These are phyloP conservation scores for Galerucella pusilla DNA, from an alignment of 2,888 invertebrate species.

Conservation along the genomic window DNA sequence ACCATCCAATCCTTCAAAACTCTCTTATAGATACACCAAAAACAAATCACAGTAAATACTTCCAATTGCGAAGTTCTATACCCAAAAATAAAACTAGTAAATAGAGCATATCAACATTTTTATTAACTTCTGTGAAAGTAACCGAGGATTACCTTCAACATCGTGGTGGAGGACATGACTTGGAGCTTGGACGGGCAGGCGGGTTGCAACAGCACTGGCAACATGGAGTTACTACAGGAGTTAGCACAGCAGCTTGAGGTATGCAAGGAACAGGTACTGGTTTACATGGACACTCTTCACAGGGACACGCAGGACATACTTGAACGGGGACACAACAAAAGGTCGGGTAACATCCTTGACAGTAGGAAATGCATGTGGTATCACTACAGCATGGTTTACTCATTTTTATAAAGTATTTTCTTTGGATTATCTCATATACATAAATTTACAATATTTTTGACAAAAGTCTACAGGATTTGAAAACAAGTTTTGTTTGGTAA, in stretches of 20 bases:
- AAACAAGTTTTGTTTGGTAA: neutral
- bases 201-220: conserved; percentile 16
- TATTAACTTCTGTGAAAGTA: neutral
- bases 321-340: conserved; percentile 44
- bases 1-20: neutral
- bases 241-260: conserved; percentile 46
- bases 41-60: neutral
- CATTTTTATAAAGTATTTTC: neutral
- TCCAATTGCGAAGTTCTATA: neutral
- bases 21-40: neutral
- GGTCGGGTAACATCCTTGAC: conserved; percentile 42
- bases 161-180: neutral
- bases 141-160: neutral
- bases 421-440: neutral
- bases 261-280: conserved; percentile 41
- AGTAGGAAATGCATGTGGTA: conserved; percentile 20
- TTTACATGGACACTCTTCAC: conserved; percentile 28
- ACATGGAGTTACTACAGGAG: conserved; percentile 42
- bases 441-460: conserved; percentile 1
- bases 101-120: neutral
- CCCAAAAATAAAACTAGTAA: neutral
- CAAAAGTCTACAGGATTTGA: neutral
- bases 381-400: conserved; percentile 1
- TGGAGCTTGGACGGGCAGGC: neutral
- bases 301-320: conserved; percentile 44